A percentile compares a stretch with the other conserved stretches of the same genome.
These are phyloP conservation scores for Anser cygnoides DNA, from an alignment of 2,113 vertebrate genomes.

Conservation along the genomic window DNA sequence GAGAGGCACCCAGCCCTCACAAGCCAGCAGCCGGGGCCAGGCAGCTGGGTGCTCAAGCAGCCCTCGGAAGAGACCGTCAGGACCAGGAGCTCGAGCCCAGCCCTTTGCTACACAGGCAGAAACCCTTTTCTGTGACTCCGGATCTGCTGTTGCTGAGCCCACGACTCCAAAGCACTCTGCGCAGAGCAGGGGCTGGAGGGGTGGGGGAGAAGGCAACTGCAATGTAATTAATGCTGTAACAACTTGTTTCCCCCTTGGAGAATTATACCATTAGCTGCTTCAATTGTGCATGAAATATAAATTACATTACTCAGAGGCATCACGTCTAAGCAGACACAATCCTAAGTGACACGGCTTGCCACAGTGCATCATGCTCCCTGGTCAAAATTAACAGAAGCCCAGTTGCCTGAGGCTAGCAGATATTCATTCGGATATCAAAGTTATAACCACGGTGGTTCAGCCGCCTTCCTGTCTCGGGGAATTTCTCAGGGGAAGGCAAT, in stretches of 20 bases:
- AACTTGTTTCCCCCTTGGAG: constrained; percentile 86
- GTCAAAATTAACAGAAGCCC: constrained; percentile 76
- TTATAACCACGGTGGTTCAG: constrained; percentile 2
- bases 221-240: constrained; percentile 86
- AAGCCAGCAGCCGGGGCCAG: not conserved
- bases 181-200: not conserved
- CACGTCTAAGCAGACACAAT: constrained; percentile 79
- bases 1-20: not conserved
- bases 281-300: constrained; percentile 89
- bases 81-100: not conserved
- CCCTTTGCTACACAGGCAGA: not conserved
- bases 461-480: not conserved
- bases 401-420: constrained; percentile 63
- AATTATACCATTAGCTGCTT: constrained; percentile 87
- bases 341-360: constrained; percentile 81
- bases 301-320: constrained; percentile 85
- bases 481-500: constrained; percentile 12
- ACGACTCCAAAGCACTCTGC: not conserved
- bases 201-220: constrained; percentile 60
- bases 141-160: not conserved
- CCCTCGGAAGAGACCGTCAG: not conserved
- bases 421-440: constrained; percentile 54
- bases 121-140: not conserved
- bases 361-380: constrained; percentile 72
- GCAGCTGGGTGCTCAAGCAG: not conserved